Evolutionary conservation across 1,140 invertebrate genomes (phyloP), one percentile per base, ranked within the genome.

Genomic region (Cotesia chilonis): DNA sequence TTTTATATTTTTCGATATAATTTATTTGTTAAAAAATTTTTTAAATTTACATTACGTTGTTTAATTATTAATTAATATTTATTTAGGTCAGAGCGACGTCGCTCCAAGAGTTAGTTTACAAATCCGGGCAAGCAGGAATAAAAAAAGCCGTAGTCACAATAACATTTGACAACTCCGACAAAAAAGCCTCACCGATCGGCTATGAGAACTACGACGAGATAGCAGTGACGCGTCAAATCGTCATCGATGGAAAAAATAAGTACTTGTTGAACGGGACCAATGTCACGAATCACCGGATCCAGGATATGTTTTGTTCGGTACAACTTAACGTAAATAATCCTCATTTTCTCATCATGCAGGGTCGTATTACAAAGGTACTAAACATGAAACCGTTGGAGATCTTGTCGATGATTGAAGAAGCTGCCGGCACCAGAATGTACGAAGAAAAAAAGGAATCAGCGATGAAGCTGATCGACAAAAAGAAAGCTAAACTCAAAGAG

Each of bases 261-360:
- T 99, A 99, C 80, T 87, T 97, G 70, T 96, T 99, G 57, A 99
- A 99, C 88, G 97, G 98, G 4, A 92, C 92, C 52, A 93, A 92
- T 84, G 96, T 97, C 0, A 90, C 93, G 76, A 96, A 97, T 82
- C 96, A 94, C 80, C 88, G 94, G 78, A 94, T 99, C 0, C 91
- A 93, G 68, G 98, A 99, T 87, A 88, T 99, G 76, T 99, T 99
- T 84, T 94, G 95, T 78, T 98, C 97, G 0, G 93, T 99, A 5
- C 96, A 98, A 81, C 87, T 99, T 2, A 99, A 99, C 86, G 96
- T 99, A 0, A 99, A 99, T 85, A 99, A 99, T 89, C 98, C 98
- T 3, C 98, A 99, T 85, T 99, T 99, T 84, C 90, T 99, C 4
- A 99, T 99, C 77, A 99, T 99, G 98, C 98, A 99, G 90, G 98